Evolutionary conservation across 2,113 vertebrate genomes (phyloP).

Genomic region (Peromyscus californicus): DNA sequence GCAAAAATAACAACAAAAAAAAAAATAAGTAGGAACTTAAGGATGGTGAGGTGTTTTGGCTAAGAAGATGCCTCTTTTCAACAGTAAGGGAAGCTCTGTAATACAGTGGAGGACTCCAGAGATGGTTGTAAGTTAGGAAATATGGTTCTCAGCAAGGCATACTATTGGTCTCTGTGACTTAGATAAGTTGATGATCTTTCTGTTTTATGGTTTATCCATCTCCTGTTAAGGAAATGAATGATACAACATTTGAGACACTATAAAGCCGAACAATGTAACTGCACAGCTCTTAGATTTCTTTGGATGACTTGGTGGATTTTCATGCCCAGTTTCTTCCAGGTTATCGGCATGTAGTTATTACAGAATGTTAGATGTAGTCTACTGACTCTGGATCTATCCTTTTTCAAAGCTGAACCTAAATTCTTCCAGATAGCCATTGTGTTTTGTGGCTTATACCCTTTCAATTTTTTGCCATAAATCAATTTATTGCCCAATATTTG

Average conservation of each 20-base stretch:
- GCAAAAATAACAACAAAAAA: neutral
- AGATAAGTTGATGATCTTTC: neutral
- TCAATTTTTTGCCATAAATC: neutral
- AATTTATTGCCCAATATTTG: neutral
- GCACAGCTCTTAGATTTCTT: neutral
- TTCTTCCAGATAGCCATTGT: neutral
- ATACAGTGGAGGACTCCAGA: neutral
- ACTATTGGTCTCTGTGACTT: neutral
- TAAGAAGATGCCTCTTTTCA: neutral
- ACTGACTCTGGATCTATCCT: neutral
- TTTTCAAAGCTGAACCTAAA: neutral
- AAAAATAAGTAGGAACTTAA: neutral
- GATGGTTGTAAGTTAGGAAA: neutral
- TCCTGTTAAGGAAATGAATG: slow-evolving; percentile 21
- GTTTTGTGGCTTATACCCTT: neutral
- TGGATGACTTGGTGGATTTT: neutral
- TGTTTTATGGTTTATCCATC: neutral
- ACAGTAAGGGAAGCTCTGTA: neutral
- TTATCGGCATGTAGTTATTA: neutral
- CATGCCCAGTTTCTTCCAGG: neutral
- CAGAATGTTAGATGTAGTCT: neutral
- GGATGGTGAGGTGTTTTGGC: neutral
- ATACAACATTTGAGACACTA: neutral
- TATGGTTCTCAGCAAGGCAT: neutral
- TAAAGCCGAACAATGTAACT: neutral